Evolutionary conservation across 1,140 invertebrate genomes (phyloP), one percentile per base, ranked within the genome.

Genomic region (Ceratina calcarata): DNA sequence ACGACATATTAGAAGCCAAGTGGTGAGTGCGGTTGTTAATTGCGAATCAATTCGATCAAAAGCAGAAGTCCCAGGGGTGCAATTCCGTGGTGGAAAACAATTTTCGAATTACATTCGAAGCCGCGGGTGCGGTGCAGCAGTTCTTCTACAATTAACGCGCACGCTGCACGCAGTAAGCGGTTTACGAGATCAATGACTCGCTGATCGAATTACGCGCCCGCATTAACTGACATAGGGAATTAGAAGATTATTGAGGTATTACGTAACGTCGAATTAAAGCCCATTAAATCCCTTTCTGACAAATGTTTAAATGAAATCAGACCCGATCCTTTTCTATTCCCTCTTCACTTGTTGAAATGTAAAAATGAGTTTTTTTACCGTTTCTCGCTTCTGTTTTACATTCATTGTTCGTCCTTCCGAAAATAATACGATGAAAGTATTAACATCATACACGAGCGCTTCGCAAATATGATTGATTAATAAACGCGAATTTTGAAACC

Each of bases 101-200:
- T 71, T 71, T 78, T 45, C 68, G 67, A 71, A 78, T 78, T 69
- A 71, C 60, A 53, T 37, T 12, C n/a, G 24, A 13, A 55, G n/a
- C 58, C 16, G 45, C 6, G 58, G 20, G 55, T 16, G 55, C 16
- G n/a, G 55, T 18, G 0, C 27, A 13, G 20, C 49, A 37, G 27
- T 73, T 51, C 61, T 79, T 74, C 51, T 51, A 37, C 61, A 71
- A 78, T 78, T 71, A 78, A 73, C 70, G 77, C 22, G 70, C n/a
- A 49, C 60, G 45, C 51, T 67, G 37, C 58, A 64, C 61, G 77
- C 77, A 73, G 73, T 79, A 79, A 73, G 70, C 69, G 77, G 77
- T 74, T 73, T 79, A 79, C 77, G 77, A 73, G 70, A 79, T 79
- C 77, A 66, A 79, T 72, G 71, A 66, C 27, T 79, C 61, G 53